Conservation (phyloP, 2,888 invertebrate genomes). For the Mechanitis mazaeus region DNA sequence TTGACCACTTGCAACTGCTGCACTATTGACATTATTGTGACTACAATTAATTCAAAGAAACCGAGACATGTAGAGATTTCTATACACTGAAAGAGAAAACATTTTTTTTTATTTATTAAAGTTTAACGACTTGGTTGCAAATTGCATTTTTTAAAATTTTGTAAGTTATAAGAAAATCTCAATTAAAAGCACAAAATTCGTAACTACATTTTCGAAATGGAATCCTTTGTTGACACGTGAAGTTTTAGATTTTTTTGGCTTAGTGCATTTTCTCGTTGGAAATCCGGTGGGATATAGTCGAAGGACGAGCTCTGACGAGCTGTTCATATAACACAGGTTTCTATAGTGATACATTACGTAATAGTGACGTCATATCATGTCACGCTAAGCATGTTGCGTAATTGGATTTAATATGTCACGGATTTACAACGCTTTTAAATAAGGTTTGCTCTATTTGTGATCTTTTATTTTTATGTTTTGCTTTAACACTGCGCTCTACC, state of each 20-base stretch:
- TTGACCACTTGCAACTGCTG: too few relatives aligned
- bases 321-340: neutral
- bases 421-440: neutral
- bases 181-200: too few relatives aligned
- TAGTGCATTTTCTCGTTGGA: slow-evolving; percentile 15
- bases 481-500: too few relatives aligned
- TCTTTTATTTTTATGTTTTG: neutral
- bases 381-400: neutral
- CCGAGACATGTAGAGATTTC: neutral
- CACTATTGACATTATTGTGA: too few relatives aligned
- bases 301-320: slow-evolving; percentile 13
- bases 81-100: neutral
- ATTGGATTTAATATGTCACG: slow-evolving; percentile 1
- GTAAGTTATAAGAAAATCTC: too few relatives aligned
- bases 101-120: too few relatives aligned
- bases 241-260: slow-evolving; percentile 8
- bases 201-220: too few relatives aligned
- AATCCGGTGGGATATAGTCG: slow-evolving; percentile 12
- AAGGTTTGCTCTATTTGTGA: neutral
- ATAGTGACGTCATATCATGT: neutral
- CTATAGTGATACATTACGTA: too few relatives aligned
- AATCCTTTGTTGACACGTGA: too few relatives aligned
- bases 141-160: too few relatives aligned
- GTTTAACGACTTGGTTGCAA: too few relatives aligned
- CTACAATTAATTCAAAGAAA: too few relatives aligned